Conservation (phyloP, 2,797 vertebrate genomes). For the Rhyacichthys aspro region DNA sequence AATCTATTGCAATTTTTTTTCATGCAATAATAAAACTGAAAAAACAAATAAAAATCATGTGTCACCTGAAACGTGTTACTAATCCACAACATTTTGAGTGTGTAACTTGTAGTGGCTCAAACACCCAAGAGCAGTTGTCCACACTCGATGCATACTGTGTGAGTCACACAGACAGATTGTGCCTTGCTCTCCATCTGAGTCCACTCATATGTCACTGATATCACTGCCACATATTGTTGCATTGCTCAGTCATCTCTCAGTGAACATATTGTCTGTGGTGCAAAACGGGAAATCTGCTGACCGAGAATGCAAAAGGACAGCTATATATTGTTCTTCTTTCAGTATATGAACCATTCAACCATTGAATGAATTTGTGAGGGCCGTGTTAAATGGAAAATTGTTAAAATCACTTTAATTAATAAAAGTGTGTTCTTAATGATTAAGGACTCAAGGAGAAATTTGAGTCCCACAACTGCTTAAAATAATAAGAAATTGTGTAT, state of each 20-base stretch:
- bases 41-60: not conserved
- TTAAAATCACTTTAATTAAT: too few relatives aligned
- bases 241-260: constrained; percentile 31
- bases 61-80: constrained; percentile 6
- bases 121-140: constrained; percentile 39
- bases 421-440: too few relatives aligned
- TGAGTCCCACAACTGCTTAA: too few relatives aligned
- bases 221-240: constrained; percentile 52
- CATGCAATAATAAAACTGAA: too few relatives aligned
- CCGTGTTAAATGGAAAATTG: too few relatives aligned
- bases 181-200: constrained; percentile 62
- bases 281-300: constrained; percentile 32
- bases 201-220: constrained; percentile 62
- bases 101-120: constrained; percentile 32
- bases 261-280: constrained; percentile 46
- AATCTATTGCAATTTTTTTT: too few relatives aligned
- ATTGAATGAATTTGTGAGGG: not conserved
- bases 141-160: constrained; percentile 48
- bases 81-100: constrained; percentile 30
- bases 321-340: constrained; percentile 12
- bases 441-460: too few relatives aligned
- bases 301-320: not conserved
- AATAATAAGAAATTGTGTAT: too few relatives aligned
- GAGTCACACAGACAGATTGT: constrained; percentile 68
- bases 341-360: not conserved